Evolutionary conservation across 1,140 invertebrate species (phyloP).

Genomic region (Meloidogyne floridensis): DNA sequence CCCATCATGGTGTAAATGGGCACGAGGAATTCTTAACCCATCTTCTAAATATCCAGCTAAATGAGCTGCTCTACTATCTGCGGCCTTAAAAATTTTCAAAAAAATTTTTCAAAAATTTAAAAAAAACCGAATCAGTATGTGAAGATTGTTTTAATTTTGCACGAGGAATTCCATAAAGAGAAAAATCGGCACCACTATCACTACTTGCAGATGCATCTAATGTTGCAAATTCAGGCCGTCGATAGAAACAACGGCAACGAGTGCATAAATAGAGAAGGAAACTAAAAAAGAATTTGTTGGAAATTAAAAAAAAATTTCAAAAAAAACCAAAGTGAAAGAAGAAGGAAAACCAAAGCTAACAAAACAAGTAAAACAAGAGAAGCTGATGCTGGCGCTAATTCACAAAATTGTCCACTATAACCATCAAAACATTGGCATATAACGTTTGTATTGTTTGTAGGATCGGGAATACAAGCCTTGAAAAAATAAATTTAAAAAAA

Average conservation of each 20-base stretch:
- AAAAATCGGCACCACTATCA: constrained; percentile 63
- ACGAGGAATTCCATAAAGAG: constrained; percentile 62
- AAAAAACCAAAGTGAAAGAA: constrained; percentile 56
- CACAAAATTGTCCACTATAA: constrained; percentile 59
- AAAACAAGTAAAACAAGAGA: constrained; percentile 58
- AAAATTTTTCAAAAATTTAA: not conserved
- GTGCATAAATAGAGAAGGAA: constrained; percentile 62
- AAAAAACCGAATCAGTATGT: constrained; percentile 22
- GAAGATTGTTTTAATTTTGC: constrained; percentile 57
- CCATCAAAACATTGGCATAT: constrained; percentile 64
- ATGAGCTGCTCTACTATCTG: constrained; percentile 48
- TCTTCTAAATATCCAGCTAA: constrained; percentile 59
- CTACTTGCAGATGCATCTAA: constrained; percentile 62
- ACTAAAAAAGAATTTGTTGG: constrained; percentile 36
- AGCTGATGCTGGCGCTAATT: constrained; percentile 58
- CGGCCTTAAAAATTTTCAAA: not conserved
- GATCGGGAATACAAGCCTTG: constrained; percentile 61
- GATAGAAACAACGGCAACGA: constrained; percentile 61
- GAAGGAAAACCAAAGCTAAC: constrained; percentile 59
- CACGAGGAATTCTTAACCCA: constrained; percentile 62
- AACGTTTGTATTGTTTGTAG: constrained; percentile 59
- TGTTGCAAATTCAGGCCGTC: constrained; percentile 57
- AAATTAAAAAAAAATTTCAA: not conserved
- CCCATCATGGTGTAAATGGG: constrained; percentile 53
- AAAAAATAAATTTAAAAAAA: not conserved